Conservation (phyloP, 2,888 invertebrate species). For the Malthinus seriepunctatus region DNA sequence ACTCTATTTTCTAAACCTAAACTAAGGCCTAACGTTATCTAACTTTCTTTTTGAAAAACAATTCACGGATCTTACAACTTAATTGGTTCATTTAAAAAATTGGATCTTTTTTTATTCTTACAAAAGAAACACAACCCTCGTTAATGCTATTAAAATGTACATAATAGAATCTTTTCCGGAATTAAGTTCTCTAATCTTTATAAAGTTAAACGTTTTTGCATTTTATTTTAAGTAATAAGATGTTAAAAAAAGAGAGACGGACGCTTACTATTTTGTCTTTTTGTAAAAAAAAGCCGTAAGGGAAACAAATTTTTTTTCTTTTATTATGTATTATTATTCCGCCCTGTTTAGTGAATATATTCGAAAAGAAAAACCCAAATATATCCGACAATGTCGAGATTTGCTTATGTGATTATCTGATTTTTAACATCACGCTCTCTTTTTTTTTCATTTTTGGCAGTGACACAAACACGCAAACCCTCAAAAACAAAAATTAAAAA, state of each 20-base stretch:
- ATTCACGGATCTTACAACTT: constrained; percentile 33
- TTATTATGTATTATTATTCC: constrained; percentile 1
- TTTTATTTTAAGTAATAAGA: constrained; percentile 34
- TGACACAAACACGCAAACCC: constrained; percentile 17
- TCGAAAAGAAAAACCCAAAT: neutral
- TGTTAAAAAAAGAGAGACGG: constrained; percentile 16
- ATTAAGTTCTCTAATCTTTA: constrained; percentile 37
- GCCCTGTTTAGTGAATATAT: no score
- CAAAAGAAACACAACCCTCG: constrained; percentile 29
- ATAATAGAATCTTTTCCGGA: constrained; percentile 35
- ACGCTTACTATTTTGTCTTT: constrained; percentile 7
- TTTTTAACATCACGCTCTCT: constrained; percentile 8
- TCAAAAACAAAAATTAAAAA: constrained; percentile 6
- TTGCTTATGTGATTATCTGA: constrained; percentile 9
- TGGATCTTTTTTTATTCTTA: constrained; percentile 21
- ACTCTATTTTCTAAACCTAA: neutral
- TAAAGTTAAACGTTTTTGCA: constrained; percentile 34
- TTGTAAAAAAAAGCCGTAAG: neutral
- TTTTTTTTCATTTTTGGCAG: constrained; percentile 4
- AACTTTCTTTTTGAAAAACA: constrained; percentile 16
- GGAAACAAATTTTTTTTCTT: neutral
- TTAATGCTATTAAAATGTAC: constrained; percentile 34
- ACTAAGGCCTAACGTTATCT: constrained; percentile 26
- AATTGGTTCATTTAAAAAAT: constrained; percentile 38
- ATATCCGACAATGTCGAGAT: constrained; percentile 5